phyloP scores from a whole-genome alignment of 2,797 vertebrate genomes.

The Gymnocypris eckloni region DNA sequence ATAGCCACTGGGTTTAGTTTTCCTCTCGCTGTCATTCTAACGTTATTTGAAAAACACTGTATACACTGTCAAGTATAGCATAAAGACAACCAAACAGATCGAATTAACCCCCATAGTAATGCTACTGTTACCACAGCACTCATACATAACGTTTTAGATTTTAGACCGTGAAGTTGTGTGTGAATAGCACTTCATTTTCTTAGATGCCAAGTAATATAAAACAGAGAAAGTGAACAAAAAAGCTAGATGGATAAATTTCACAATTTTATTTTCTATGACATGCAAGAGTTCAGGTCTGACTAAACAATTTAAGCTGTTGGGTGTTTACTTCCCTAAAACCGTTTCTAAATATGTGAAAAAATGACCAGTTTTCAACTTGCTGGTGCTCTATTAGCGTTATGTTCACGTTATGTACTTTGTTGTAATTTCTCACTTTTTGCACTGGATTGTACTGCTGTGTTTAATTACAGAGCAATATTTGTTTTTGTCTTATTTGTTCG shows the following conservation, averaged over 20 bases:
- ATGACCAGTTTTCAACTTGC: not conserved
- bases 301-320: not conserved
- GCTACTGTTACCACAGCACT: constrained; percentile 15
- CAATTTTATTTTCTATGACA: not conserved
- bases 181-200: not conserved
- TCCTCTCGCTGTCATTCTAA: constrained; percentile 7
- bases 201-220: constrained; percentile 6
- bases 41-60: constrained; percentile 28
- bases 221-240: not conserved
- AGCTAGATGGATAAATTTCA: not conserved
- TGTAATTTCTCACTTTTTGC: not conserved
- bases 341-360: not conserved
- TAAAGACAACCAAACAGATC: not conserved
- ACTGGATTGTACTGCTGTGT: constrained; percentile 28
- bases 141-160: not conserved
- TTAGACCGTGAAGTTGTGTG: not conserved
- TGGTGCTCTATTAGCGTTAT: constrained; percentile 1
- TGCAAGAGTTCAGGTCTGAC: not conserved
- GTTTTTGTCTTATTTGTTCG: not conserved
- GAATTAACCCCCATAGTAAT: not conserved
- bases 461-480: not conserved
- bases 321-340: not conserved
- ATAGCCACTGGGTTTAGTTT: not conserved
- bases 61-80: not conserved
- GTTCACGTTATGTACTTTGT: not conserved